Evolutionary conservation across 1,140 invertebrate species (phyloP).

Genomic region (Hesperophylax magnus): DNA sequence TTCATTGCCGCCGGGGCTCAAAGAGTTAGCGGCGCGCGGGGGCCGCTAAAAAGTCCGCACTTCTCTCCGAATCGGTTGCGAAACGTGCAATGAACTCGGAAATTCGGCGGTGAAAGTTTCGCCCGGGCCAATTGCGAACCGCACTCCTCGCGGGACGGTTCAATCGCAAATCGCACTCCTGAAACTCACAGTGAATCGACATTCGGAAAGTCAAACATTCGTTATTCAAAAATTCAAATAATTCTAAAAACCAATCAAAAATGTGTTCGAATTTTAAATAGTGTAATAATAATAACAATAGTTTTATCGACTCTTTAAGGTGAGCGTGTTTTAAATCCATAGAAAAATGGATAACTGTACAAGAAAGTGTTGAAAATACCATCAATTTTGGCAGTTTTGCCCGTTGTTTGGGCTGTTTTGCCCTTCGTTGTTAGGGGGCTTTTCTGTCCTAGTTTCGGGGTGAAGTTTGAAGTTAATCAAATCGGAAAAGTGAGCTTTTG

Average conservation of each 20-base stretch:
- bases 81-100: conserved; percentile 35
- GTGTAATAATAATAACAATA: background rate
- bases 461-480: background rate
- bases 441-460: background rate
- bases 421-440: background rate
- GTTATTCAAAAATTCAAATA: background rate
- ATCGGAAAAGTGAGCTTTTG: background rate
- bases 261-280: background rate
- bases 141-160: background rate
- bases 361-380: too few species aligned
- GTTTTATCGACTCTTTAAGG: too few species aligned
- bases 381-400: too few species aligned
- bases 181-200: background rate
- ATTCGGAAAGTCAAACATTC: background rate
- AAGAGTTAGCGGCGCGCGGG: background rate
- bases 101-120: conserved; percentile 37
- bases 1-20: background rate
- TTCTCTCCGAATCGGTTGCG: conserved; percentile 10
- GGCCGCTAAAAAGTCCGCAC: conserved; percentile 3
- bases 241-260: background rate
- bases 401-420: background rate
- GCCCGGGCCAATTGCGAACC: conserved; percentile 30
- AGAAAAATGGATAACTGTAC: too few species aligned
- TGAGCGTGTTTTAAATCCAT: too few species aligned
- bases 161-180: background rate